These are phyloP conservation scores for Cariama cristata DNA, from an alignment of 2,113 vertebrate genomes.

Conservation along the genomic window DNA sequence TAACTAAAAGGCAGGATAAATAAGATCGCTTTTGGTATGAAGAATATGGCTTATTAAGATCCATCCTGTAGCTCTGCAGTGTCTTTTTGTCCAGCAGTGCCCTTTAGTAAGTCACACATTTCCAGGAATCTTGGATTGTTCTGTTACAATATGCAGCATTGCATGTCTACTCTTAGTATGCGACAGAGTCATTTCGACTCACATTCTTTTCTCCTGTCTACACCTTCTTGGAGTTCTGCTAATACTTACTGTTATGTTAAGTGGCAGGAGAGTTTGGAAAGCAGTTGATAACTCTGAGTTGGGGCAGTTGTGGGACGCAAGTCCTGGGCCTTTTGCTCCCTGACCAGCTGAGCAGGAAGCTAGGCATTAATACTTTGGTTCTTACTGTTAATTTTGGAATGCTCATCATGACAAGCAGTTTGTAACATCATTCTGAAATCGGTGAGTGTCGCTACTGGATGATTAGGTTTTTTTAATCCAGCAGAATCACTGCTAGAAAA, in stretches of 20 bases:
- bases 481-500: not conserved
- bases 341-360: not conserved
- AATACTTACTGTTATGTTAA: not conserved
- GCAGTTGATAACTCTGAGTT: not conserved
- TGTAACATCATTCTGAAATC: not conserved
- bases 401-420: not conserved
- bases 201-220: not conserved
- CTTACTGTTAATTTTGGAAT: not conserved
- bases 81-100: not conserved
- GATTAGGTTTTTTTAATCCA: not conserved
- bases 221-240: not conserved
- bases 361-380: not conserved
- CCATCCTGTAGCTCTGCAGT: not conserved
- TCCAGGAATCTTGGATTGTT: not conserved
- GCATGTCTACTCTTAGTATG: not conserved
- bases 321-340: not conserved
- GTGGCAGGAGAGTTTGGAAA: not conserved
- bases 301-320: not conserved
- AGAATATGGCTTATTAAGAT: not conserved
- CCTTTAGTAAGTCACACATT: not conserved
- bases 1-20: slow-evolving; percentile 24
- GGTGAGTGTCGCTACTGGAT: not conserved
- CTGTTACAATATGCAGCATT: not conserved
- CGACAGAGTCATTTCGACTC: not conserved
- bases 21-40: not conserved